Conservation (phyloP, 23 tunicate species). For the Diplosoma virens region DNA sequence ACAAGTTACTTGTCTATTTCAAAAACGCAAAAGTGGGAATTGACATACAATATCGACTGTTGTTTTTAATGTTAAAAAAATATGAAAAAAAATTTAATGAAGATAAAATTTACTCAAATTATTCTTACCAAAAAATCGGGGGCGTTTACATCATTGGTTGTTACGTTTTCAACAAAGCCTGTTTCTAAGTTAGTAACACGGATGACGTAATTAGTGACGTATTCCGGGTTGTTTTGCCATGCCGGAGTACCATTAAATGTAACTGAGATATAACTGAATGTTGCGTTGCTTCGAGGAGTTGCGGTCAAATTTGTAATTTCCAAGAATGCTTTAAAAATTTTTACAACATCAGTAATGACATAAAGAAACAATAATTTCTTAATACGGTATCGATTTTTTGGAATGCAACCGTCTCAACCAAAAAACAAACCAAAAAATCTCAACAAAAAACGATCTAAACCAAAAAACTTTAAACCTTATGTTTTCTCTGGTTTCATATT, state of each 20-base stretch:
- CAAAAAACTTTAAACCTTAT: no score
- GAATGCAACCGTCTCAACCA: no score
- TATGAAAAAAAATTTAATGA: neutral
- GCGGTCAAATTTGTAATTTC: neutral
- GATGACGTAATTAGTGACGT: constrained; percentile 15
- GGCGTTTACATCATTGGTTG: neutral
- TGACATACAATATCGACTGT: no score
- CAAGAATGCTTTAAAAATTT: no score
- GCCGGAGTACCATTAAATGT: neutral
- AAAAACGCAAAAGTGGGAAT: no score
- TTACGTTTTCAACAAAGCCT: neutral
- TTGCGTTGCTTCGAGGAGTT: neutral
- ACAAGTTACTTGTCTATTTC: no score
- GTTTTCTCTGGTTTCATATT: no score
- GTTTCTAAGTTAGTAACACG: neutral
- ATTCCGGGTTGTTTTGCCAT: constrained; percentile 7
- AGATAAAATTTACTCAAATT: neutral
- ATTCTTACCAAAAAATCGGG: neutral
- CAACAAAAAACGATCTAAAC: no score
- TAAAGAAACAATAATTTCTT: no score
- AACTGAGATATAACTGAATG: neutral
- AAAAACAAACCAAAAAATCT: no score
- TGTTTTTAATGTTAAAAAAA: neutral
- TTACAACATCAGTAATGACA: no score
- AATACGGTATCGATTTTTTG: no score